Evolutionary conservation across 2,888 invertebrate genomes (phyloP).

Genomic region (Pachycephus smyrnensis): DNA sequence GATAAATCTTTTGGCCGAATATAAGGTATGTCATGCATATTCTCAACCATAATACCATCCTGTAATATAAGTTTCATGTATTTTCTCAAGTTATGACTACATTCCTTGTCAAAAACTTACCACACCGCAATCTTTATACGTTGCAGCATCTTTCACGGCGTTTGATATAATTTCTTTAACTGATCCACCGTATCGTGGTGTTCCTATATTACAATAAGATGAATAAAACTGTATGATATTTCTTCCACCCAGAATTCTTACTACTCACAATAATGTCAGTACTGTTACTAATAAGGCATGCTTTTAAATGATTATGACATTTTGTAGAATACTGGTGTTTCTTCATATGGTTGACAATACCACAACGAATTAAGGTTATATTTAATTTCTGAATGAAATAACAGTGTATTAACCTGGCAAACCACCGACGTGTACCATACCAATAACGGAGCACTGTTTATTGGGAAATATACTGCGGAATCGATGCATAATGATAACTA

Average conservation of each 20-base stretch:
- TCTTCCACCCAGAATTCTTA: background rate
- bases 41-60: conserved; percentile 81
- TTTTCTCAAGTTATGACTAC: conserved; percentile 2
- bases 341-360: background rate
- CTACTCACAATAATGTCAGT: background rate
- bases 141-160: conserved; percentile 73
- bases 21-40: conserved; percentile 85
- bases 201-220: conserved; percentile 66
- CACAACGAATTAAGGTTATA: background rate
- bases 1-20: conserved; percentile 71
- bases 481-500: conserved; percentile 59
- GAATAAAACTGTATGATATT: background rate
- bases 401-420: conserved; percentile 72
- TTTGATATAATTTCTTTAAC: conserved; percentile 71
- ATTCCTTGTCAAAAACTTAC: conserved; percentile 63
- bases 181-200: conserved; percentile 71
- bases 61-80: conserved; percentile 51
- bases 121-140: conserved; percentile 72
- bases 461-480: conserved; percentile 67
- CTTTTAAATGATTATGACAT: background rate
- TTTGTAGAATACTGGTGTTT: background rate
- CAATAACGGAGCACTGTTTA: conserved; percentile 71
- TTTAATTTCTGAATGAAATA: background rate
- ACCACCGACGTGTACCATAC: conserved; percentile 79
- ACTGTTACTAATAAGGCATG: background rate